Evolutionary conservation across 1,140 invertebrate species (phyloP).

Genomic region (Odontomachus brunneus): DNA sequence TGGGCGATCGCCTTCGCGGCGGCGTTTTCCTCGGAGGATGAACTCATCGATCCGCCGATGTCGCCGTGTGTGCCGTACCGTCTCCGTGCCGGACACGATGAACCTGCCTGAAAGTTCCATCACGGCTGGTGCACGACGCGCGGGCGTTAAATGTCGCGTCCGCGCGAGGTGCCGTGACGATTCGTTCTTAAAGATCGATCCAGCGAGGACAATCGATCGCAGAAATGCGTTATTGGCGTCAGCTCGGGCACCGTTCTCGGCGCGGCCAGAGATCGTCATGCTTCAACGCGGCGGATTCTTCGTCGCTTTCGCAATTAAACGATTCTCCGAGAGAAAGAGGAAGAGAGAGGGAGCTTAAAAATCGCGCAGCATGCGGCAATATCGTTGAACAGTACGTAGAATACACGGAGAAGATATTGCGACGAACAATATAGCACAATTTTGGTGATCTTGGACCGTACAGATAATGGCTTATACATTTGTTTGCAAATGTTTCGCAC

Average conservation of each 20-base stretch:
- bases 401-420: no score
- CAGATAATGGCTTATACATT: no score
- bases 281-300: background rate
- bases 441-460: no score
- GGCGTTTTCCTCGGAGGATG: constrained; percentile 35
- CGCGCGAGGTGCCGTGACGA: constrained; percentile 9
- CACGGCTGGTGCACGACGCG: background rate
- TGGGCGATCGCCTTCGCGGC: constrained; percentile 21
- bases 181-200: constrained; percentile 32
- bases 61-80: background rate
- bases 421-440: no score
- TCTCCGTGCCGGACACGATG: constrained; percentile 16
- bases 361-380: no score
- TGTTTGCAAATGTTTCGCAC: no score
- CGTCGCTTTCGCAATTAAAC: no score
- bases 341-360: no score
- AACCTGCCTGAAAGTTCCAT: constrained; percentile 37
- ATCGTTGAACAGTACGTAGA: no score
- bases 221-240: background rate
- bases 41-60: constrained; percentile 35
- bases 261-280: background rate
- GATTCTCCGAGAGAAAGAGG: no score
- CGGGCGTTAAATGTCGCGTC: constrained; percentile 26
- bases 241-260: no score
- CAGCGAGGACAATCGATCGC: constrained; percentile 5